A percentile compares a stretch with the other conserved stretches of the same genome.
Conservation (phyloP, 2,888 invertebrate genomes). For the Eulithis prunata region DNA sequence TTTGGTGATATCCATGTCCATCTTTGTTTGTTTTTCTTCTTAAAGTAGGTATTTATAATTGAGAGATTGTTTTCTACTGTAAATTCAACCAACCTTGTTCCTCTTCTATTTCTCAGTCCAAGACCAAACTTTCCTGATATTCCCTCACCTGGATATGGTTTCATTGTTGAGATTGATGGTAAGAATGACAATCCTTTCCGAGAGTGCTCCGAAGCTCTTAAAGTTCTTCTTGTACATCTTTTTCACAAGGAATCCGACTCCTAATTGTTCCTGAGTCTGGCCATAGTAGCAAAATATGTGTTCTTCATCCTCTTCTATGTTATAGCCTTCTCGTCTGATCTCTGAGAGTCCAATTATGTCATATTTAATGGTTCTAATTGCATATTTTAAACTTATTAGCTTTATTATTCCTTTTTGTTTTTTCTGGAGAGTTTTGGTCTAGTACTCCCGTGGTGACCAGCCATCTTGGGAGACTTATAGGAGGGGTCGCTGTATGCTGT, state of each 20-base stretch:
- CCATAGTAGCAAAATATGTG: background rate
- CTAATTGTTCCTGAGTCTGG: background rate
- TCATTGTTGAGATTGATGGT: background rate
- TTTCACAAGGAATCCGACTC: background rate
- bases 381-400: background rate
- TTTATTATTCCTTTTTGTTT: background rate
- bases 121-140: background rate
- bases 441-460: conserved; percentile 46
- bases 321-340: background rate
- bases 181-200: too few species aligned
- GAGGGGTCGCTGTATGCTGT: too few species aligned
- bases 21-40: background rate
- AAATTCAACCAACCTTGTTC: background rate
- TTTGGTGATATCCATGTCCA: conserved; percentile 14
- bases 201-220: too few species aligned
- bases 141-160: background rate
- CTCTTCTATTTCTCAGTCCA: conserved; percentile 2
- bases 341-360: conserved; percentile 1
- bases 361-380: background rate
- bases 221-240: background rate
- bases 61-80: background rate
- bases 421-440: conserved; percentile 7
- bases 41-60: conserved; percentile 2
- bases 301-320: too few species aligned
- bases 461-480: background rate